phyloP scores from a whole-genome alignment of 2,113 vertebrate species.

The Cyprinodon tularosa region DNA sequence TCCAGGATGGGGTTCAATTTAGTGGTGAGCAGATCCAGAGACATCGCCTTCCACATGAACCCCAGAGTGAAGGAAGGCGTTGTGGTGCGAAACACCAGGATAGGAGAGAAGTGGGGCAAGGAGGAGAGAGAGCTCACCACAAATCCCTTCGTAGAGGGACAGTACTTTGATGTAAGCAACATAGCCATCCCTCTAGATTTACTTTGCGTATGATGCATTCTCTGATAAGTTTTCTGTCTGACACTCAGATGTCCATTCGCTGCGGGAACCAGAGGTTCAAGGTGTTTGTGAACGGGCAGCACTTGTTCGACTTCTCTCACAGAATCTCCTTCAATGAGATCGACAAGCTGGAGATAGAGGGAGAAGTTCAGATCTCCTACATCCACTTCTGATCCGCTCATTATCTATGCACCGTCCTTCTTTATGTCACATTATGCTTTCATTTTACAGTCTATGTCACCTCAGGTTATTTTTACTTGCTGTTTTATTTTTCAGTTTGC shows the following conservation, averaged over 20 bases:
- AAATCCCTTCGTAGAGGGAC: slow-evolving; percentile 82
- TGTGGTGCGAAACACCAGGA: slow-evolving; percentile 80
- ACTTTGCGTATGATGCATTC: too few species aligned
- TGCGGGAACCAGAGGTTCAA: slow-evolving; percentile 81
- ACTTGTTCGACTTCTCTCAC: slow-evolving; percentile 82
- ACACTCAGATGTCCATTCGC: slow-evolving; percentile 82
- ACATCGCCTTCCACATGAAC: slow-evolving; percentile 83
- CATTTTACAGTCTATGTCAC: too few species aligned
- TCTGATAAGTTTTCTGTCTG: not conserved
- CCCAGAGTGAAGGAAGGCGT: slow-evolving; percentile 58
- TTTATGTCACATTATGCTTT: too few species aligned
- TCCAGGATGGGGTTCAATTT: slow-evolving; percentile 82
- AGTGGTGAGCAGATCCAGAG: slow-evolving; percentile 51
- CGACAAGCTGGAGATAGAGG: slow-evolving; percentile 78
- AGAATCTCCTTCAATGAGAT: slow-evolving; percentile 77
- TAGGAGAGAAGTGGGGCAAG: slow-evolving; percentile 76
- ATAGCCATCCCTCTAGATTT: accelerated
- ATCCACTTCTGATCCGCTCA: slow-evolving; percentile 76
- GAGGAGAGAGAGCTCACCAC: slow-evolving; percentile 74
- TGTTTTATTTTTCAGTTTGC: not conserved
- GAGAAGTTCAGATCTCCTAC: slow-evolving; percentile 83
- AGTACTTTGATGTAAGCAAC: slow-evolving; percentile 86
- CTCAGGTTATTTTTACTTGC: not conserved
- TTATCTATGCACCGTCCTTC: not conserved
- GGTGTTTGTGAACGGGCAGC: slow-evolving; percentile 83